Evolutionary conservation across 2,888 invertebrate genomes (phyloP).

Genomic region (Pristionchus exspectatus): DNA sequence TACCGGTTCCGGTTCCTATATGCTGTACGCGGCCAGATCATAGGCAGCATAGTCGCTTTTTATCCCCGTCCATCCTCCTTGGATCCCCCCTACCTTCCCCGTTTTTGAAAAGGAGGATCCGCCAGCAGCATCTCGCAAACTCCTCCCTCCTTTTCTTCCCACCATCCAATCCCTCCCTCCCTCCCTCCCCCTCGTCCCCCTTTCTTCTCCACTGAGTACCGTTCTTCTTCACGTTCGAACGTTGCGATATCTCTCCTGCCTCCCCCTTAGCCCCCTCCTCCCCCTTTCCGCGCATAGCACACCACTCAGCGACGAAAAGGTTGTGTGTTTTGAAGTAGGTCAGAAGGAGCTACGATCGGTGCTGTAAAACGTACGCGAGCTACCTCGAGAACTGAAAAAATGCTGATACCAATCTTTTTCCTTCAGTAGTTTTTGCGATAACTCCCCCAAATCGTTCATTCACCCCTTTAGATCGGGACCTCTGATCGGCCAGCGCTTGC

Average conservation of each 20-base stretch:
- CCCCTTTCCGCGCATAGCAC: neutral
- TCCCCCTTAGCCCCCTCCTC: neutral
- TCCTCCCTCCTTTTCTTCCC: conserved; percentile 38
- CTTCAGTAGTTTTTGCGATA: conserved; percentile 29
- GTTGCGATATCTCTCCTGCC: conserved; percentile 4
- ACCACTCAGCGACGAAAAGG: neutral
- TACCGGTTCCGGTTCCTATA: conserved; percentile 23
- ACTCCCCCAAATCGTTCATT: neutral
- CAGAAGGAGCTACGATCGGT: neutral
- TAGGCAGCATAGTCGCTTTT: neutral
- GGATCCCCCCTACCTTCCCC: neutral
- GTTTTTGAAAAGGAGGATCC: conserved; percentile 30
- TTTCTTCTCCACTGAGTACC: conserved; percentile 19
- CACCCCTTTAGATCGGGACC: conserved; percentile 17
- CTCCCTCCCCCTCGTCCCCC: neutral
- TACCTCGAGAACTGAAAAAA: neutral
- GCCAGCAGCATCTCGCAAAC: neutral
- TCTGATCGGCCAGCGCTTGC: neutral
- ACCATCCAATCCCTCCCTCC: neutral
- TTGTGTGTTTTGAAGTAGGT: conserved; percentile 33
- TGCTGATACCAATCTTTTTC: neutral
- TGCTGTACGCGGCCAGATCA: conserved; percentile 34
- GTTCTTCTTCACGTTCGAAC: neutral
- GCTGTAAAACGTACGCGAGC: neutral
- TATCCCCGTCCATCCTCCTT: neutral